Evolutionary conservation across 2,797 vertebrate species (phyloP).

Genomic region (Malacoctenus gilli): DNA sequence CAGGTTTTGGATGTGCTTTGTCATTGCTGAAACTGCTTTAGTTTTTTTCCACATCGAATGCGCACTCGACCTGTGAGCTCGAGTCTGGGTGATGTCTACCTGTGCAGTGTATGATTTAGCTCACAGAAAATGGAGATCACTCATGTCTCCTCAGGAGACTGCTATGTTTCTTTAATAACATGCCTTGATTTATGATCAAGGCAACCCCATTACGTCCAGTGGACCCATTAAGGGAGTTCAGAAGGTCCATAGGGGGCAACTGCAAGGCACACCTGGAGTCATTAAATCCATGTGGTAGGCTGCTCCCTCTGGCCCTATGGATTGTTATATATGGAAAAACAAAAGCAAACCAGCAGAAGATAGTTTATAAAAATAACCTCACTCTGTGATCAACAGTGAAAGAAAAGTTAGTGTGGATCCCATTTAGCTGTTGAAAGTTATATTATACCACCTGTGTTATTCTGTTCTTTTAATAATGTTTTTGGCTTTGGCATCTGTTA

Average conservation of each 20-base stretch:
- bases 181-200: slow-evolving; percentile 51
- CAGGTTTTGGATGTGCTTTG: too few relatives aligned
- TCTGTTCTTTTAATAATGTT: neutral
- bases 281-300: slow-evolving; percentile 46
- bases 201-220: slow-evolving; percentile 34
- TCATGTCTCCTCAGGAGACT: slow-evolving; percentile 22
- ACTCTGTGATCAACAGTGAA: neutral
- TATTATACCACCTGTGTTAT: too few relatives aligned
- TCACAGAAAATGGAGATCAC: slow-evolving; percentile 25
- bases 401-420: neutral
- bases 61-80: neutral
- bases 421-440: too few relatives aligned
- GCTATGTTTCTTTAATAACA: slow-evolving; percentile 55
- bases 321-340: slow-evolving; percentile 13
- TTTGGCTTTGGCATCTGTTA: slow-evolving; percentile 5
- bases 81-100: neutral
- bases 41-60: neutral
- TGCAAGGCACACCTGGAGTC: slow-evolving; percentile 55
- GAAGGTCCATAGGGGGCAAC: slow-evolving; percentile 33
- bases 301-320: slow-evolving; percentile 27
- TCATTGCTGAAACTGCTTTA: neutral
- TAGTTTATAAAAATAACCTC: neutral
- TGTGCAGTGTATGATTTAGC: slow-evolving; percentile 1
- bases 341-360: slow-evolving; percentile 12
- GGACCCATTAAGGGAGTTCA: slow-evolving; percentile 48